Evolutionary conservation across 2,888 invertebrate species (phyloP).

Genomic region (Agrypnus murinus): DNA sequence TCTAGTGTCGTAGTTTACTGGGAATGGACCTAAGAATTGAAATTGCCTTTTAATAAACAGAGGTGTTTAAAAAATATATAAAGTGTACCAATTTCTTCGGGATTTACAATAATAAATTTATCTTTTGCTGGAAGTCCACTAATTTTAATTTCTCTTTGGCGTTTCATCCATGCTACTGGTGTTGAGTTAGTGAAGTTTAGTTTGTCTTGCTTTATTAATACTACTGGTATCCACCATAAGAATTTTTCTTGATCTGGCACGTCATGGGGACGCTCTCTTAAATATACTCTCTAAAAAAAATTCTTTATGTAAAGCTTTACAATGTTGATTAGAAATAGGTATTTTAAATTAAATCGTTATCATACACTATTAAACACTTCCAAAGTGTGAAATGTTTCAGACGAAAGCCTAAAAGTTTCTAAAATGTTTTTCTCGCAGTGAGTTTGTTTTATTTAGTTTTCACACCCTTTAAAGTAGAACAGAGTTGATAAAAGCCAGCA

Average conservation of each 20-base stretch:
- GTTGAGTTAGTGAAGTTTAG: constrained; percentile 76
- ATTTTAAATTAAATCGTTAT: too few species aligned
- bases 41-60: neutral
- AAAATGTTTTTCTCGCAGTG: too few species aligned
- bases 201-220: constrained; percentile 76
- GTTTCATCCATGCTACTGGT: constrained; percentile 79
- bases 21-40: constrained; percentile 80
- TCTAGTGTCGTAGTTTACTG: constrained; percentile 85
- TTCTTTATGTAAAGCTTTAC: neutral
- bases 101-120: constrained; percentile 85
- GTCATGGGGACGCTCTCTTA: constrained; percentile 83
- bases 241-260: constrained; percentile 81
- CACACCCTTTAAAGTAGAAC: too few species aligned
- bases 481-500: too few species aligned
- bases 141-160: constrained; percentile 74
- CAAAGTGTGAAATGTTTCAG: too few species aligned
- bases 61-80: constrained; percentile 1
- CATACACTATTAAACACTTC: too few species aligned
- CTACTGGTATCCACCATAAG: constrained; percentile 84
- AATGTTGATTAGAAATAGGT: too few species aligned
- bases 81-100: constrained; percentile 85
- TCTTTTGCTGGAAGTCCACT: constrained; percentile 74
- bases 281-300: constrained; percentile 77
- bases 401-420: too few species aligned
- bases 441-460: too few species aligned